A percentile compares a stretch with the other conserved stretches of the same genome.
phyloP scores from a whole-genome alignment of 2,888 invertebrate species.

The Caenorhabditis panamensis region DNA sequence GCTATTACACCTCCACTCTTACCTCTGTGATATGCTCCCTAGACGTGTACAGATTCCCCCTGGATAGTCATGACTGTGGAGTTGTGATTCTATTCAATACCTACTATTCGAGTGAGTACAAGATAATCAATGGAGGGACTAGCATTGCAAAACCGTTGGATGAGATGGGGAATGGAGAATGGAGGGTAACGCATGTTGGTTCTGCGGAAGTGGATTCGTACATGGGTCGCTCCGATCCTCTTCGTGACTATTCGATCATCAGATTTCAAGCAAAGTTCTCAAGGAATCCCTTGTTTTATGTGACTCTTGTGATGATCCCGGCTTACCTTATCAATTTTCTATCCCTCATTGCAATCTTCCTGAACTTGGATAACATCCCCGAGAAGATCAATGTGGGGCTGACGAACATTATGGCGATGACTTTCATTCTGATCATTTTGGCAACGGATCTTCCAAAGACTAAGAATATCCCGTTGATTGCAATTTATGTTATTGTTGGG shows the following conservation, averaged over 20 bases:
- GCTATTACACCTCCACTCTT: constrained; percentile 45
- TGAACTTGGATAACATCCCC: constrained; percentile 15
- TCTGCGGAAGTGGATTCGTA: not conserved
- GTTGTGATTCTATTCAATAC: constrained; percentile 42
- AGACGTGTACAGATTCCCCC: constrained; percentile 38
- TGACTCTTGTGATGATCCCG: constrained; percentile 54
- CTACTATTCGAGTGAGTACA: constrained; percentile 36
- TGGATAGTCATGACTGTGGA: constrained; percentile 42
- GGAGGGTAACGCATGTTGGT: not conserved
- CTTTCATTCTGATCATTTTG: constrained; percentile 60
- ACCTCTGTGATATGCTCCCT: constrained; percentile 39
- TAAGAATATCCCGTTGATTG: constrained; percentile 53
- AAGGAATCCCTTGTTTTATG: constrained; percentile 56
- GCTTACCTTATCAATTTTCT: constrained; percentile 57
- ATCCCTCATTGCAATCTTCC: constrained; percentile 48
- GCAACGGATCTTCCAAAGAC: constrained; percentile 59
- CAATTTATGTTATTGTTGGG: constrained; percentile 38
- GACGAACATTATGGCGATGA: constrained; percentile 61
- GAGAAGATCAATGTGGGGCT: constrained; percentile 58
- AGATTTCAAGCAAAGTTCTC: constrained; percentile 36
- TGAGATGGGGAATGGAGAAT: not conserved
- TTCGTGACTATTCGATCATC: not conserved
- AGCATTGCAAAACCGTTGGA: constrained; percentile 11
- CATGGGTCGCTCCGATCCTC: not conserved
- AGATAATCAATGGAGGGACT: not conserved